Conservation (phyloP, 1,140 invertebrate species). For the Globodera ellingtonae region DNA sequence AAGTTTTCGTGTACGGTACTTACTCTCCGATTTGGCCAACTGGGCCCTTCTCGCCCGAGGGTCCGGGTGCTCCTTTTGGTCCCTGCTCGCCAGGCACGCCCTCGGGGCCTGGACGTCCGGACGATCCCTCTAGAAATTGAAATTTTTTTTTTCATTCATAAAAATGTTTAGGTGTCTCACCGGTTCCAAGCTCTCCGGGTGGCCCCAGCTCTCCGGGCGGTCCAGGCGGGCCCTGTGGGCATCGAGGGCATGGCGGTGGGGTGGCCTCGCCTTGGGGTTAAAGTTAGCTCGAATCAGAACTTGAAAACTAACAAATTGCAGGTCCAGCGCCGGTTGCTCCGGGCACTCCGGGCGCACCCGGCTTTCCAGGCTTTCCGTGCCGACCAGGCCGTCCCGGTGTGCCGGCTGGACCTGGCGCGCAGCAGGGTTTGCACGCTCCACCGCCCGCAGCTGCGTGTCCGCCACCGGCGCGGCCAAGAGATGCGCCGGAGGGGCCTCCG, state of each 20-base stretch:
- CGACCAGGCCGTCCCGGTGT: slow-evolving; percentile 18
- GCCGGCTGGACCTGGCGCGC: slow-evolving; percentile 13
- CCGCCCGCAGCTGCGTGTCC: background rate
- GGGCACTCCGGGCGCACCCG: slow-evolving; percentile 39
- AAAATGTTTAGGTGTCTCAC: background rate
- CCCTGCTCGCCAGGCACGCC: slow-evolving; percentile 41
- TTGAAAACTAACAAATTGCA: slow-evolving; percentile 24
- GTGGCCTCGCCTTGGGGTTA: slow-evolving; percentile 19
- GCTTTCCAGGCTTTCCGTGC: slow-evolving; percentile 17
- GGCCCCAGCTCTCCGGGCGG: slow-evolving; percentile 28
- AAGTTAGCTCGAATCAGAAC: background rate
- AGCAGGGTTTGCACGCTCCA: slow-evolving; percentile 24
- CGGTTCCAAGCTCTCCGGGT: slow-evolving; percentile 40
- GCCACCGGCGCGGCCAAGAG: background rate
- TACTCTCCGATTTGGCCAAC: slow-evolving; percentile 29
- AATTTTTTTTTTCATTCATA: background rate
- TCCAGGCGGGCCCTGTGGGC: slow-evolving; percentile 40
- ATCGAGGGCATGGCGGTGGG: slow-evolving; percentile 43
- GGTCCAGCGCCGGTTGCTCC: slow-evolving; percentile 31
- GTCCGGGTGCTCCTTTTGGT: slow-evolving; percentile 32
- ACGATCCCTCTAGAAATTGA: slow-evolving; percentile 33
- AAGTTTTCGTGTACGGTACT: background rate
- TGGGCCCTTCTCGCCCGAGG: slow-evolving; percentile 23
- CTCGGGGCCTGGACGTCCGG: slow-evolving; percentile 30
- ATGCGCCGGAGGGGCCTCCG: background rate